Percentiles rank a stretch among this genome's conserved stretches.
Conservation (phyloP, 2,797 vertebrate genomes). For the Notolabrus celidotus region DNA sequence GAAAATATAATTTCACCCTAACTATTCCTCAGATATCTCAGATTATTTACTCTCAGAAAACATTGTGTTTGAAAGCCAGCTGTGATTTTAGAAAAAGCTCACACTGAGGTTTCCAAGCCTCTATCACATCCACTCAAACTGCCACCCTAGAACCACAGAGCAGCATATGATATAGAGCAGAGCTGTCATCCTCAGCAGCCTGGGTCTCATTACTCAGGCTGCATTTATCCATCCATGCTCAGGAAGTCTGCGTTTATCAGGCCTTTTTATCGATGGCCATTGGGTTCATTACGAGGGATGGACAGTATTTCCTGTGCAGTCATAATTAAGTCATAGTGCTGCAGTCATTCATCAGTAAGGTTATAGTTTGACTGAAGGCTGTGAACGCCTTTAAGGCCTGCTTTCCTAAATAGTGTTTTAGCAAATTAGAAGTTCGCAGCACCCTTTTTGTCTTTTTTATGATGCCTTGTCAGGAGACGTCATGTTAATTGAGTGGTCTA, state of each 20-base stretch:
- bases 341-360: conserved; percentile 72
- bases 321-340: conserved; percentile 81
- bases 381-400: conserved; percentile 51
- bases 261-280: conserved; percentile 85
- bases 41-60: conserved; percentile 56
- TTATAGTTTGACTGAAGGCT: conserved; percentile 72
- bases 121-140: conserved; percentile 4
- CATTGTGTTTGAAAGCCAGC: conserved; percentile 48
- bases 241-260: conserved; percentile 84
- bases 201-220: conserved; percentile 78
- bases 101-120: conserved; percentile 53
- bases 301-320: conserved; percentile 83
- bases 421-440: conserved; percentile 33
- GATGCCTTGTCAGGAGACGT: conserved; percentile 14
- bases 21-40: conserved; percentile 28
- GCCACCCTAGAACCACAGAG: conserved; percentile 61
- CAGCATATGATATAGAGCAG: conserved; percentile 80
- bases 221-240: conserved; percentile 79
- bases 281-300: conserved; percentile 79
- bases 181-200: conserved; percentile 76
- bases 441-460: conserved; percentile 53
- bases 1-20: too few species aligned
- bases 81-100: conserved; percentile 46
- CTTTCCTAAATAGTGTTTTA: conserved; percentile 32
- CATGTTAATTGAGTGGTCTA: conserved; percentile 32